These are phyloP conservation scores for Mus minutoides DNA, from an alignment of 2,797 vertebrate species.

Conservation along the genomic window DNA sequence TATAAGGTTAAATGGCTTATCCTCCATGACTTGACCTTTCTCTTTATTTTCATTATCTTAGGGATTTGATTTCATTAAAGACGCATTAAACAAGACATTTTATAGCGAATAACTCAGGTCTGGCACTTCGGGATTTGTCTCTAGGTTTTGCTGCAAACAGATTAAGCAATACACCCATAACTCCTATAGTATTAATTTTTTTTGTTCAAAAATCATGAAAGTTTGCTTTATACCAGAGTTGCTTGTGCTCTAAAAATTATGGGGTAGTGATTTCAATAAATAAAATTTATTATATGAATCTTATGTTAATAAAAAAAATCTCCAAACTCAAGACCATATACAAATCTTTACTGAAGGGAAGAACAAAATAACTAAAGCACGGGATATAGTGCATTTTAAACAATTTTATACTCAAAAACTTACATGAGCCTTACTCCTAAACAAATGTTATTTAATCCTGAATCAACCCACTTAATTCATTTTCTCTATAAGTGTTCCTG, in stretches of 20 bases:
- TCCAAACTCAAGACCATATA: not conserved
- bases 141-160: conserved; percentile 33
- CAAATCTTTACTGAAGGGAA: not conserved
- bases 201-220: conserved; percentile 43
- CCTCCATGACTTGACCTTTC: conserved; percentile 75
- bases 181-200: not conserved
- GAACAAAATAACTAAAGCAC: not conserved
- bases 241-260: not conserved
- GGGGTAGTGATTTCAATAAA: not conserved
- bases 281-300: conserved; percentile 36
- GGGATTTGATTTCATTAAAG: conserved; percentile 81
- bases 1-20: conserved; percentile 81
- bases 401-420: conserved; percentile 2
- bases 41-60: conserved; percentile 81
- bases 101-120: conserved; percentile 57
- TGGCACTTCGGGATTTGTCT: conserved; percentile 68
- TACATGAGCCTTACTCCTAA: not conserved
- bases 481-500: not conserved
- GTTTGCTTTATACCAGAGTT: conserved; percentile 34
- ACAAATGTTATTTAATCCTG: not conserved
- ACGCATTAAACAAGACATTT: conserved; percentile 80
- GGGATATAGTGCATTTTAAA: not conserved
- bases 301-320: not conserved
- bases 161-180: conserved; percentile 46
- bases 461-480: not conserved